phyloP scores from a whole-genome alignment of 1,140 invertebrate genomes.

The Drosophila suzukii region DNA sequence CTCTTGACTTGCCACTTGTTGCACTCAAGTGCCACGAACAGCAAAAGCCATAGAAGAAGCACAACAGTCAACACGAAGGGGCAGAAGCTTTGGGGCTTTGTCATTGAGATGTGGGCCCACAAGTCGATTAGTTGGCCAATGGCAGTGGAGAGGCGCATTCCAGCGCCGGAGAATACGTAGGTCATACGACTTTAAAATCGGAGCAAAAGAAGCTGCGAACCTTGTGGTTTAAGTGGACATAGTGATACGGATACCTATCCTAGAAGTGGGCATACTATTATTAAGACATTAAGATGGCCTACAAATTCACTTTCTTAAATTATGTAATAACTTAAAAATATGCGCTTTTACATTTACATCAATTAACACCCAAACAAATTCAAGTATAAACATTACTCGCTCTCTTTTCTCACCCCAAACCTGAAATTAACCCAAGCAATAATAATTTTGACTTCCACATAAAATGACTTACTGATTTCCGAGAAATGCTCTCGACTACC shows the following conservation, averaged over 20 bases:
- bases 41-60: slow-evolving; percentile 42
- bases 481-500: slow-evolving; percentile 10
- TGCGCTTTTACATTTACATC: background rate
- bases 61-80: slow-evolving; percentile 5
- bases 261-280: background rate
- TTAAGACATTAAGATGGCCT: background rate
- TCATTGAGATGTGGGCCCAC: slow-evolving; percentile 68
- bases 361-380: background rate
- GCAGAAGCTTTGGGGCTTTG: slow-evolving; percentile 62
- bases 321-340: too few species aligned
- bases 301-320: too few species aligned
- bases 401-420: slow-evolving; percentile 3
- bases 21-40: slow-evolving; percentile 70
- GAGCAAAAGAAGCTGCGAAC: slow-evolving; percentile 5
- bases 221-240: slow-evolving; percentile 26
- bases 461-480: slow-evolving; percentile 32
- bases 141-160: slow-evolving; percentile 43
- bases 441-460: slow-evolving; percentile 10
- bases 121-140: slow-evolving; percentile 77
- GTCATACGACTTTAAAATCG: slow-evolving; percentile 17
- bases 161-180: slow-evolving; percentile 39
- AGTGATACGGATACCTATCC: slow-evolving; percentile 19
- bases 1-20: slow-evolving; percentile 77
- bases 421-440: slow-evolving; percentile 1
- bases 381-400: background rate